A percentile compares a stretch with the other conserved stretches of the same genome.
Evolutionary conservation across 2,888 invertebrate genomes (phyloP).

Genomic region (Odontocolon sp.): DNA sequence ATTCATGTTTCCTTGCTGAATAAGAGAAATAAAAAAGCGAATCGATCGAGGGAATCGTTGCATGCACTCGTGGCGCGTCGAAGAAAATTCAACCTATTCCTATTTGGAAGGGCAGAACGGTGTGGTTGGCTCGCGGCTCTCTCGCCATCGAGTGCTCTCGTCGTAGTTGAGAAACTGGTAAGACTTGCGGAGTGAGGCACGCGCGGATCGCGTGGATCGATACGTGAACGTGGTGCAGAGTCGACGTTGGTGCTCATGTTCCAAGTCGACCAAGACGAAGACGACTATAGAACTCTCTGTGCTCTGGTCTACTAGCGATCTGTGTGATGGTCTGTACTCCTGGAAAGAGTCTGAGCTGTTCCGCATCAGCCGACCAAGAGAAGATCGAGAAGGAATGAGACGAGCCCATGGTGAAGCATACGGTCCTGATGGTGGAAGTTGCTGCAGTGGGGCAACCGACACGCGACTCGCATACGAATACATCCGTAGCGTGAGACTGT

Average conservation of each 20-base stretch:
- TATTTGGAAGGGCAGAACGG: constrained; percentile 37
- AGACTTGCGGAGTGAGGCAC: constrained; percentile 48
- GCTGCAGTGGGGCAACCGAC: constrained; percentile 73
- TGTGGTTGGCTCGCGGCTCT: neutral
- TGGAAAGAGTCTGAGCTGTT: neutral
- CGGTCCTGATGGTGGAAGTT: neutral
- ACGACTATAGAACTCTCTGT: constrained; percentile 1
- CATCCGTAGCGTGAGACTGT: constrained; percentile 67
- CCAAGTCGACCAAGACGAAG: neutral
- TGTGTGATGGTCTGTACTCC: neutral
- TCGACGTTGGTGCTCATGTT: constrained; percentile 27
- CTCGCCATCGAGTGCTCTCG: constrained; percentile 12
- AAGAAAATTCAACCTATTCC: constrained; percentile 39
- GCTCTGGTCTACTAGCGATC: neutral
- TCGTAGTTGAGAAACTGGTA: constrained; percentile 43
- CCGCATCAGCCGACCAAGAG: neutral
- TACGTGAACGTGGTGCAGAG: constrained; percentile 55
- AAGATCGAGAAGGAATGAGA: neutral
- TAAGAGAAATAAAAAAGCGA: neutral
- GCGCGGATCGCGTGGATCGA: constrained; percentile 62
- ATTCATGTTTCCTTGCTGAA: neutral
- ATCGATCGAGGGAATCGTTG: constrained; percentile 20
- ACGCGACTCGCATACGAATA: constrained; percentile 76
- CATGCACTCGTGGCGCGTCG: constrained; percentile 2
- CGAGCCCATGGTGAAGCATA: neutral